Percentiles rank a stretch among this genome's conserved stretches.
Evolutionary conservation across 2,113 vertebrate genomes (phyloP).

Genomic region (Meles meles): DNA sequence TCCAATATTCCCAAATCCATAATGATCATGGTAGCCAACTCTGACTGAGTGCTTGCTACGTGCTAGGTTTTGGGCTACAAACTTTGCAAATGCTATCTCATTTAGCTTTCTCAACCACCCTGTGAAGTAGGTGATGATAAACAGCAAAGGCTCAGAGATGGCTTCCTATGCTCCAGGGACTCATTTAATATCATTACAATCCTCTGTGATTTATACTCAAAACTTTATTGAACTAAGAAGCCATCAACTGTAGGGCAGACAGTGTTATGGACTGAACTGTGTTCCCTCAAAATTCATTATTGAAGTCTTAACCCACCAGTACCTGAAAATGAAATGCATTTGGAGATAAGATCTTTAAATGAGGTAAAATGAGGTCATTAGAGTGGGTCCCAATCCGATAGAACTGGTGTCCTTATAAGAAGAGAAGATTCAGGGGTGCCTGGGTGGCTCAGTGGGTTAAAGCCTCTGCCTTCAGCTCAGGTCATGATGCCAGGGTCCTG

Average conservation of each 20-base stretch:
- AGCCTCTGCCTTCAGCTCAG: too few relatives aligned
- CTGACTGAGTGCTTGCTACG: not conserved
- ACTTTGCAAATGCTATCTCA: not conserved
- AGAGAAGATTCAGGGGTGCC: not conserved
- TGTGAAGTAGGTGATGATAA: not conserved
- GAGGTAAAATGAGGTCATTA: not conserved
- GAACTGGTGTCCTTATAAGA: not conserved
- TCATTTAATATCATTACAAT: not conserved
- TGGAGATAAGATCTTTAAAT: not conserved
- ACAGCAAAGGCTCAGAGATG: not conserved
- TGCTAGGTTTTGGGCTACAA: not conserved
- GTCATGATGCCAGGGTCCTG: too few relatives aligned
- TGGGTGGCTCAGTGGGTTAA: too few relatives aligned
- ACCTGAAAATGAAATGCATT: conserved; percentile 5
- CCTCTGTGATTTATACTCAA: not conserved
- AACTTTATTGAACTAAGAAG: not conserved
- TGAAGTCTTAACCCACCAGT: not conserved
- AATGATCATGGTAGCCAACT: not conserved
- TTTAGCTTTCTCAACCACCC: not conserved
- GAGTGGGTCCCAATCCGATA: not conserved
- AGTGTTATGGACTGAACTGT: not conserved
- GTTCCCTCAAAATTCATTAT: not conserved
- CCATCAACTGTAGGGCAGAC: not conserved
- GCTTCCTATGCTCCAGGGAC: not conserved
- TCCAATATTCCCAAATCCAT: conserved; percentile 36